Base-by-base conservation (phyloP, 2,888 invertebrate genomes). In the Panzeria rudis region DNA sequence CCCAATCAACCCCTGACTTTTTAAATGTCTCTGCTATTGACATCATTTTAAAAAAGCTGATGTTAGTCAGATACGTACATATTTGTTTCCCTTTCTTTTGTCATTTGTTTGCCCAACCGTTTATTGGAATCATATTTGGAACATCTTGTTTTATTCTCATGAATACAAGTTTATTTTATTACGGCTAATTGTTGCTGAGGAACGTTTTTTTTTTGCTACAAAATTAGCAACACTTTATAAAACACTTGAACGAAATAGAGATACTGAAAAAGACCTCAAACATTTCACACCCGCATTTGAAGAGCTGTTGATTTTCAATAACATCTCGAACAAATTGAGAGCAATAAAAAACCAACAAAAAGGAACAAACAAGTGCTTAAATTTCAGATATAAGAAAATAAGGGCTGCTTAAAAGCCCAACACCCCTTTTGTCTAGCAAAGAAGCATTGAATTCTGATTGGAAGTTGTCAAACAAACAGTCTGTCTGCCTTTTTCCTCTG, bases 251-350 rank as follows among this genome's bases (percentile, higher is more conserved):
- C 44, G 32, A 32, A 17, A 20, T 29, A 1, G 9, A 20, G 17
- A 38, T 23, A 52, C n/a, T 50, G 17, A 11, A 62, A 50, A 23
- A 8, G 13, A 64, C 78, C 77, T 56, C 78, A 72, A 66, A 38
- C 71, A 66, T 78, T 82, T 78, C 81, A 82, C 86, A 88, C 88
- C 88, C 87, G 88, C 86, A 87, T 86, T 77, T 86, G 17, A 50
- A 64, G 56, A 71, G 56, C 38, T 76, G 76, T 72, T 71, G 80
- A 73, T 59, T 59, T 41, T 32, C 23, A 81, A 78, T 69, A 84
- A 83, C 87, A 85, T 87, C 84, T 81, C 61, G 68, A 80, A 86
- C 86, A 88, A 87, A 87, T 87, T 87, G 71, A 86, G 69, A 76
- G 75, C 59, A 41, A 80, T 52, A 79, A 59, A 80, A 73, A 73